These are phyloP conservation scores for Carterocephalus palaemon DNA, from an alignment of 2,888 invertebrate genomes.

Conservation along the genomic window DNA sequence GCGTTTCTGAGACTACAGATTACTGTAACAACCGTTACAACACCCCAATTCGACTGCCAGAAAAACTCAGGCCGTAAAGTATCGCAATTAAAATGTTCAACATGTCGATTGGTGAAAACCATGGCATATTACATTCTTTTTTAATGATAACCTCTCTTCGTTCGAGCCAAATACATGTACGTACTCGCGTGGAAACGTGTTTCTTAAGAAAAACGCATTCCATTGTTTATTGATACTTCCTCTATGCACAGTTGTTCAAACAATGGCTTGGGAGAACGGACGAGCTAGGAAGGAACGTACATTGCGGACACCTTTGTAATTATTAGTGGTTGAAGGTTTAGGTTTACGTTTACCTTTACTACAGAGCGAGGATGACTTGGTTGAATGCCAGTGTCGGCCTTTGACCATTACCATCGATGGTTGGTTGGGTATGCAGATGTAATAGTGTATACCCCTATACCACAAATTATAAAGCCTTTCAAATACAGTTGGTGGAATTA, in stretches of 20 bases:
- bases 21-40: no score
- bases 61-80: not conserved
- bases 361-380: no score
- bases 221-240: constrained; percentile 20
- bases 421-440: no score
- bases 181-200: constrained; percentile 17
- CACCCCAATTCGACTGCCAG: constrained; percentile 3
- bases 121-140: constrained; percentile 13
- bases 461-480: no score
- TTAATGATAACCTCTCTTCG: constrained; percentile 16
- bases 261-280: constrained; percentile 6
- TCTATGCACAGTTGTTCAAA: constrained; percentile 20
- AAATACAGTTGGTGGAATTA: no score
- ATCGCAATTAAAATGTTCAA: constrained; percentile 6
- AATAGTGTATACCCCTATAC: no score
- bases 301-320: constrained; percentile 10
- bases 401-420: no score
- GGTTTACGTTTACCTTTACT: no score
- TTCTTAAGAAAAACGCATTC: constrained; percentile 19
- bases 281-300: constrained; percentile 1
- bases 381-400: no score
- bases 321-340: not conserved
- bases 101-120: constrained; percentile 7
- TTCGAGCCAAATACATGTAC: constrained; percentile 19
- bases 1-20: no score